These are phyloP conservation scores for Ceryle rudis DNA, from an alignment of 2,797 vertebrate genomes.

Conservation along the genomic window DNA sequence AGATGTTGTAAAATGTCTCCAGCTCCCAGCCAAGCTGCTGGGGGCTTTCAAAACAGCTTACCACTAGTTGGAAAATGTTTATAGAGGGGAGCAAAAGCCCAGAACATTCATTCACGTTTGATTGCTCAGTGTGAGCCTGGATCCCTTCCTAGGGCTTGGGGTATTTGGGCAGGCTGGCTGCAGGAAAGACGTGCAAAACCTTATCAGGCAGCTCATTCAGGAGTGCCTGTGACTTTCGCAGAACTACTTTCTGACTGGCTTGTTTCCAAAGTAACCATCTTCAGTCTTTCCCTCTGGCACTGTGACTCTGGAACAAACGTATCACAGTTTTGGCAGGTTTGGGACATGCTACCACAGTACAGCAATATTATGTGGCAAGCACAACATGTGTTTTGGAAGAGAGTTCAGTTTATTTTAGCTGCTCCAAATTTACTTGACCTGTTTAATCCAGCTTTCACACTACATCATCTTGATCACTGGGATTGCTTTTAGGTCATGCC, in stretches of 20 bases:
- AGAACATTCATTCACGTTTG: background rate
- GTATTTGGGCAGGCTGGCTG: background rate
- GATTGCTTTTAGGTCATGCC: slow-evolving; percentile 42
- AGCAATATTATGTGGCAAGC: slow-evolving; percentile 53
- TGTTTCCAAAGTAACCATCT: slow-evolving; percentile 7
- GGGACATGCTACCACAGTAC: slow-evolving; percentile 15
- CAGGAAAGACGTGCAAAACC: background rate
- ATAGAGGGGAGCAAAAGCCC: background rate
- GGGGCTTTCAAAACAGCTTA: slow-evolving; percentile 45
- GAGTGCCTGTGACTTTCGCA: background rate
- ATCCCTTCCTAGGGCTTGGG: background rate
- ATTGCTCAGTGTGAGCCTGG: background rate
- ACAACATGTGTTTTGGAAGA: slow-evolving; percentile 60
- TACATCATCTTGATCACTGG: slow-evolving; percentile 42
- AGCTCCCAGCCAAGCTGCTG: slow-evolving; percentile 32
- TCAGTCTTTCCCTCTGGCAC: background rate
- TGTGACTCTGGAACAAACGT: slow-evolving; percentile 31
- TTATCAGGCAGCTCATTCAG: background rate
- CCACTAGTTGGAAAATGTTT: slow-evolving; percentile 15
- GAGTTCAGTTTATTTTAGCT: slow-evolving; percentile 56
- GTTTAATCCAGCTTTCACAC: slow-evolving; percentile 65
- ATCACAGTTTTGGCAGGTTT: slow-evolving; percentile 37
- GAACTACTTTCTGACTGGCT: background rate
- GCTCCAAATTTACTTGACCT: slow-evolving; percentile 66
- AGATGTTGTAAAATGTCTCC: slow-evolving; percentile 24